Percentiles rank a stretch among this genome's conserved stretches.
phyloP scores from a whole-genome alignment of 2,888 invertebrate genomes.

The Lymantria monacha region DNA sequence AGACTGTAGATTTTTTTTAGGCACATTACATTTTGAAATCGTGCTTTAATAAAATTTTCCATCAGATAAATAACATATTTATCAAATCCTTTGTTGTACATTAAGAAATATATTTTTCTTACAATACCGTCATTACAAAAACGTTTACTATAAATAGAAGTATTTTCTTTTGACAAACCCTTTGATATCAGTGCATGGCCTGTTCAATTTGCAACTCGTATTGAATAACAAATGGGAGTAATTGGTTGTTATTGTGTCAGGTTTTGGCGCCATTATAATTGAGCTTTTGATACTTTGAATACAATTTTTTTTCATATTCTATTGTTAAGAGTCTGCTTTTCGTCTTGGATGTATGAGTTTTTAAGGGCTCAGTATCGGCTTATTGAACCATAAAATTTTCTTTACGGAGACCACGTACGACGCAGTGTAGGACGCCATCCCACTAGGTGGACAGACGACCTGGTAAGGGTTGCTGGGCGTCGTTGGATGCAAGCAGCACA shows the following conservation, averaged over 20 bases:
- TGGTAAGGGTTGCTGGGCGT: no score
- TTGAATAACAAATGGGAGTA: slow-evolving; percentile 13
- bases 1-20: no score
- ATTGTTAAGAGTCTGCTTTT: no score
- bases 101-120: neutral
- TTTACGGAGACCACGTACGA: no score
- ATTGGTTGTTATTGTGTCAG: slow-evolving; percentile 15
- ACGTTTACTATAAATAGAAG: slow-evolving; percentile 2
- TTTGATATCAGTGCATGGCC: slow-evolving; percentile 2
- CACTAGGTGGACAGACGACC: no score
- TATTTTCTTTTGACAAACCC: slow-evolving; percentile 1
- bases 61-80: slow-evolving; percentile 1
- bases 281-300: no score
- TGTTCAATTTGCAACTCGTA: slow-evolving; percentile 6
- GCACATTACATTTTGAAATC: neutral
- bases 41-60: neutral
- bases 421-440: no score
- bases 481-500: no score
- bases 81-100: neutral
- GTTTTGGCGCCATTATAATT: neutral
- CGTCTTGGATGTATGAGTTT: no score
- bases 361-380: no score
- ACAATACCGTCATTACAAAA: neutral
- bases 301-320: no score
- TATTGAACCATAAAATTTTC: no score